Conservation (phyloP, 2,797 vertebrate genomes). For the Sciurus vulgaris region DNA sequence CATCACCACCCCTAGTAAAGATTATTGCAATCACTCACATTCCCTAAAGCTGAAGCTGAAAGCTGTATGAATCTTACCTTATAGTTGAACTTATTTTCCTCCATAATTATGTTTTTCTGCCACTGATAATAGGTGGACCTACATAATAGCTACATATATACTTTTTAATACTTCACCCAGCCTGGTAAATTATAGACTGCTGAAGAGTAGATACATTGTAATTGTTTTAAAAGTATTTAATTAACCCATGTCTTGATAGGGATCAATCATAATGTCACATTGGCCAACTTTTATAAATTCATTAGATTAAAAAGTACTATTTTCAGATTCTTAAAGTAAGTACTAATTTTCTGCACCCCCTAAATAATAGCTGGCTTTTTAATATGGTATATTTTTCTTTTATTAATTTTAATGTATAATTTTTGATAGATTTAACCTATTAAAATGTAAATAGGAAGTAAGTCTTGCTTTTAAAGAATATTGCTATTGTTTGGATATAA, state of each 20-base stretch:
- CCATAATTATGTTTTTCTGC: not conserved
- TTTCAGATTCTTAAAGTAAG: not conserved
- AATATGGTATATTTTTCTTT: not conserved
- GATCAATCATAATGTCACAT: not conserved
- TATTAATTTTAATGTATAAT: not conserved
- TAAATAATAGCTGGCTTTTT: not conserved
- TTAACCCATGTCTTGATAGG: not conserved
- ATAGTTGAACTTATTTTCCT: not conserved
- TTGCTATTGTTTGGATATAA: not conserved
- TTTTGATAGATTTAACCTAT: not conserved
- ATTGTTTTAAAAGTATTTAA: not conserved
- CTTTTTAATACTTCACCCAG: not conserved
- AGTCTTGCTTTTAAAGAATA: not conserved
- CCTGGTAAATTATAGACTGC: not conserved
- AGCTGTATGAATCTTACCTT: not conserved
- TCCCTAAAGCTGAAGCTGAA: not conserved
- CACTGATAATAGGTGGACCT: not conserved
- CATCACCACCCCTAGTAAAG: not conserved
- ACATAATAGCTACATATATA: not conserved
- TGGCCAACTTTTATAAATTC: not conserved
- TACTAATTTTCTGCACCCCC: not conserved
- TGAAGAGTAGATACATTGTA: not conserved
- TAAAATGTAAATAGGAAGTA: not conserved
- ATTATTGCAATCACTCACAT: not conserved
- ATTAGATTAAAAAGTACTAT: not conserved